Base-by-base conservation (phyloP, 2,113 vertebrate genomes). In the Boulengeromyrus knoepffleri region DNA sequence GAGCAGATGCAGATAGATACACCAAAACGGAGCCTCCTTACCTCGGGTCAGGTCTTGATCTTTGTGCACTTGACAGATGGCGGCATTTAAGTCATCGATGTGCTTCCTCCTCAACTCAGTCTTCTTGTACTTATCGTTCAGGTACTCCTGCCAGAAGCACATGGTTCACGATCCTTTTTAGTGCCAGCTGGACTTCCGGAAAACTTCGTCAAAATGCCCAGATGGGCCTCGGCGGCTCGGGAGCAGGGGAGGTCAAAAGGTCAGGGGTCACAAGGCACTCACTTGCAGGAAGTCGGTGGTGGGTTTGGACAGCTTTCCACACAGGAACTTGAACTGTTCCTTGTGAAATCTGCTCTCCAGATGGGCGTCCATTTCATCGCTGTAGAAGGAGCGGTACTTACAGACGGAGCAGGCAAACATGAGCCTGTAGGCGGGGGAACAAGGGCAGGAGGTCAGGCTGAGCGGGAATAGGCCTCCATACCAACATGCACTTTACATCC, bases 401-500 rank as follows among this genome's bases (percentile, higher is more conserved):
- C 98, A 99, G 5, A 99, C 94, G 0, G 98, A 99, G 88, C 98
- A 99, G 0, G 97, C 97, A 88, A 97, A 99, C 93, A 97, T 97
- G 93, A 98, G 96, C 96, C 98, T 98, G 94, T 31, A 12, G 39
- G 24, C 1, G 39, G 74, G 27, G 56, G 24, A 49, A 74, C 15
- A 6, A 46, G 53, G 62, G 45, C 2, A 45, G 39, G 52, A 5
- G 49, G 27, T 56, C 86, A 87, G 50, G 36, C 13, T 42, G 36
- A 42, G 74, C 2, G 31, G 74, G 74, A 80, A 80, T 0, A 42
- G 36, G 5, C 36, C 31, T 39, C 36, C 6, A 42, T 42, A 42
- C 74, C 2, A 1, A 80, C 12, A 80, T 12, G 62, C 9, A 19
- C 74, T 8, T 19, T 42, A 39, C 74, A 42, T 8, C 17, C 70